Conservation (phyloP, 2,113 vertebrate species). For the Muntiacus reevesi region DNA sequence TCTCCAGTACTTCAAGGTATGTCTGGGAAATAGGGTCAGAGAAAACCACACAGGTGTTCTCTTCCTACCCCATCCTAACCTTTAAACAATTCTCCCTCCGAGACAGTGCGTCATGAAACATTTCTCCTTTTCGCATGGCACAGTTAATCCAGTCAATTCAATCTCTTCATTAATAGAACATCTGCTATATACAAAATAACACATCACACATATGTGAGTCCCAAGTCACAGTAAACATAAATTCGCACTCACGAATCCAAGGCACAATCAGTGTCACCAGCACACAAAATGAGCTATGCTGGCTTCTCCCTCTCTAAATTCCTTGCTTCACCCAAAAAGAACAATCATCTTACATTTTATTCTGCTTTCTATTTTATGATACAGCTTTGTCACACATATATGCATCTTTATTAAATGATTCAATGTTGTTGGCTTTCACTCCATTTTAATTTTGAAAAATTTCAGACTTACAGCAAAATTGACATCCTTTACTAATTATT, state of each 20-base stretch:
- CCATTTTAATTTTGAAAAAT: slow-evolving; percentile 9
- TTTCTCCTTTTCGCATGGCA: neutral
- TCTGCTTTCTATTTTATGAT: neutral
- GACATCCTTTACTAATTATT: neutral
- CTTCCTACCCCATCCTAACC: neutral
- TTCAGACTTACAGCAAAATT: neutral
- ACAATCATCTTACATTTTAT: neutral
- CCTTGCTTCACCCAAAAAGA: neutral
- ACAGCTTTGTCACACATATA: neutral
- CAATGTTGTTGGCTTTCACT: neutral
- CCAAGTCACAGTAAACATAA: neutral
- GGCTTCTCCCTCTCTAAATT: neutral
- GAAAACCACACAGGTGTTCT: neutral
- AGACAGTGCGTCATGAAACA: neutral
- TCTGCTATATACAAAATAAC: neutral
- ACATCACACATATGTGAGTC: neutral
- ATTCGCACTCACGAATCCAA: neutral
- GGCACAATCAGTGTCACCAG: neutral
- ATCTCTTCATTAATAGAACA: neutral
- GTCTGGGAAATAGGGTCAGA: neutral
- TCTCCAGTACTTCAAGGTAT: neutral
- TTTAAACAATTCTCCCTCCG: neutral
- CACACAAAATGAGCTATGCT: neutral
- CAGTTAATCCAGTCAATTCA: neutral
- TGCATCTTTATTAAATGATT: neutral